A percentile compares a stretch with the other conserved stretches of the same genome.
These are phyloP conservation scores for Accipiter virgatus DNA, from an alignment of 2,113 vertebrate species.

Conservation along the genomic window DNA sequence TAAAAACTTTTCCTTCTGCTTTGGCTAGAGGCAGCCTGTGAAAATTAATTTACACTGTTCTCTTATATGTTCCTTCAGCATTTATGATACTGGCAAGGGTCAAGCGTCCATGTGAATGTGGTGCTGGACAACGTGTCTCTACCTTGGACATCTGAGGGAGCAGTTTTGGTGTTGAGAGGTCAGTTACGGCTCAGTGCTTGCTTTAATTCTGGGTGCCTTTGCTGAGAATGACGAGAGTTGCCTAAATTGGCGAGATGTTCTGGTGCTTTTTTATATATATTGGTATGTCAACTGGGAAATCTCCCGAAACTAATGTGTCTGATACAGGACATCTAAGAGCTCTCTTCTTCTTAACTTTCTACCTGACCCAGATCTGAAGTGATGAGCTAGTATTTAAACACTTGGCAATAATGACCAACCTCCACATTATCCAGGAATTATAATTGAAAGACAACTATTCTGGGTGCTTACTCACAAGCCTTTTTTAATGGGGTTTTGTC, in stretches of 20 bases:
- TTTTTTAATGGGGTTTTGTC: not conserved
- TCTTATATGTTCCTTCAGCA: not conserved
- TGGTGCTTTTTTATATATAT: not conserved
- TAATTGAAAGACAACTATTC: accelerated
- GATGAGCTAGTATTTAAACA: not conserved
- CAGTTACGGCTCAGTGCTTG: not conserved
- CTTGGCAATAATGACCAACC: not conserved
- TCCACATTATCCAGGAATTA: not conserved
- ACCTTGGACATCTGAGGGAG: not conserved
- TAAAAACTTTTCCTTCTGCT: not conserved
- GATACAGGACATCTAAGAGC: not conserved
- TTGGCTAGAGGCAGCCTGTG: not conserved
- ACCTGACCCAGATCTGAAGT: not conserved
- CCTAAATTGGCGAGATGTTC: not conserved
- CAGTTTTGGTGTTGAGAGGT: not conserved
- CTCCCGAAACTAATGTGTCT: accelerated
- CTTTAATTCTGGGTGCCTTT: not conserved
- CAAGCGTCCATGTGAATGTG: not conserved
- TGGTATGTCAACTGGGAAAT: not conserved
- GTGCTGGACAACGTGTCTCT: not conserved
- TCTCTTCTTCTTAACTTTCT: not conserved
- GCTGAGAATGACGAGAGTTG: not conserved
- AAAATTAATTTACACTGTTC: not conserved
- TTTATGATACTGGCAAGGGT: not conserved
- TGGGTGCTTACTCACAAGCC: not conserved